Percentiles rank a stretch among this genome's conserved stretches.
Evolutionary conservation across 2,797 vertebrate genomes (phyloP).

Genomic region (Enteromius afrohamiltoni): DNA sequence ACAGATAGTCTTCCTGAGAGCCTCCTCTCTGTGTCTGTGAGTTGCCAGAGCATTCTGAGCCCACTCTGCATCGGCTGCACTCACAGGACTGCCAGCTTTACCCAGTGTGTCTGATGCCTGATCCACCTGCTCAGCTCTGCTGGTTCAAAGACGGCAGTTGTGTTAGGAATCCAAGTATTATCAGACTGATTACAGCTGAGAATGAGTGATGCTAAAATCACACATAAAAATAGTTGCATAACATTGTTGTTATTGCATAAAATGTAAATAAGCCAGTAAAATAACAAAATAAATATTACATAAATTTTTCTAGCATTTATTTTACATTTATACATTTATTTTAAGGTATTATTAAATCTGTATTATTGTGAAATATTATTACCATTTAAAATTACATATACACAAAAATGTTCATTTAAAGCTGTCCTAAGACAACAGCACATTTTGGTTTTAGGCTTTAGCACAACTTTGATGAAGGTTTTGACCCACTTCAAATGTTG

Average conservation of each 20-base stretch:
- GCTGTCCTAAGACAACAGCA: no score
- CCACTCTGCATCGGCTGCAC: slow-evolving; percentile 12
- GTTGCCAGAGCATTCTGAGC: background rate
- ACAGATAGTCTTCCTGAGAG: slow-evolving; percentile 66
- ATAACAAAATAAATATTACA: background rate
- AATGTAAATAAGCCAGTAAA: background rate
- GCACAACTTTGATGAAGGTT: no score
- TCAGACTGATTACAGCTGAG: background rate
- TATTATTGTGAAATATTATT: no score
- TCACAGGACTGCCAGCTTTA: slow-evolving; percentile 11
- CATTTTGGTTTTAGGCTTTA: no score
- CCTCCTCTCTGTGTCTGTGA: slow-evolving; percentile 64
- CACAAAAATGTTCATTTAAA: no score
- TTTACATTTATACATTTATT: no score
- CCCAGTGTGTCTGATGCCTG: background rate
- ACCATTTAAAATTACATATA: no score
- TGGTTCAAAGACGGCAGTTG: slow-evolving; percentile 11
- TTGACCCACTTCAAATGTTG: no score
- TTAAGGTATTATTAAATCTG: no score
- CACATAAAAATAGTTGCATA: background rate
- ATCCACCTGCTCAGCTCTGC: slow-evolving; percentile 22
- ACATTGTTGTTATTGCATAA: background rate
- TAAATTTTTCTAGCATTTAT: background rate
- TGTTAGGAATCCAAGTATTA: background rate
- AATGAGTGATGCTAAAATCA: background rate